Evolutionary conservation across 2,888 invertebrate species (phyloP), one percentile per base, ranked within the genome.

Genomic region (Scaptomyza cyrtandrae): DNA sequence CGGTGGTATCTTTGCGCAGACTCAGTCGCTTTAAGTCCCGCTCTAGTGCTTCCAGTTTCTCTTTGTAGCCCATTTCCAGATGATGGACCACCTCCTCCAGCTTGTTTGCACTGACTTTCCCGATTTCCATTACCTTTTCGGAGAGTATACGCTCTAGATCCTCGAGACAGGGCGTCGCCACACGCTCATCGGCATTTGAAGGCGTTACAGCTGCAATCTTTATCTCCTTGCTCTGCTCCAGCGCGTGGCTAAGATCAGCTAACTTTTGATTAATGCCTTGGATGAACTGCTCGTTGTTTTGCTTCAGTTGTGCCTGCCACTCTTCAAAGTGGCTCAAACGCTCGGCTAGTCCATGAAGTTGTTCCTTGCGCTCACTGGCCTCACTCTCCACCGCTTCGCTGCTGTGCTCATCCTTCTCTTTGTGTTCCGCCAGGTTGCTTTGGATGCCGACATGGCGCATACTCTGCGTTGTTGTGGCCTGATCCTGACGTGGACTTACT

Each of bases 91-190:
- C 80, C 37, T 87, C 78, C 45, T 90, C 90, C 7, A 90, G 66
- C 33, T 86, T 90, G 16, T 74, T 76, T 6, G 81, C 79, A 39
- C 85, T 90, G 14, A 78, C 65, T 46, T 86, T 84, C 5, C 86
- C 82, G 4, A 90, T 90, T 59, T 91, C 91, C 4, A 88, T 68
- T 0, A 90, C 78, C 62, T 90, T 90, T 53, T 90, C 80, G 13
- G 66, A 78, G 0, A 90, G 74, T 3, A 90, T 66, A 6, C 80
- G 83, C 43, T 90, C 90, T 43, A 90, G 55, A 39, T 90, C 84
- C 39, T 89, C 89, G 7, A 86, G 50, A 5, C 85, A 75, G 1
- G 90, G 82, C 0, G 85, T 78, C 9, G 68, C 44, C 1, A 68
- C 68, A 0, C 75, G 75, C 5, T 80, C 72, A 27, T 80, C 72